Percentiles rank a stretch among this genome's conserved stretches.
Evolutionary conservation across 2,113 vertebrate species (phyloP).

Genomic region (Orthonyx spaldingii): DNA sequence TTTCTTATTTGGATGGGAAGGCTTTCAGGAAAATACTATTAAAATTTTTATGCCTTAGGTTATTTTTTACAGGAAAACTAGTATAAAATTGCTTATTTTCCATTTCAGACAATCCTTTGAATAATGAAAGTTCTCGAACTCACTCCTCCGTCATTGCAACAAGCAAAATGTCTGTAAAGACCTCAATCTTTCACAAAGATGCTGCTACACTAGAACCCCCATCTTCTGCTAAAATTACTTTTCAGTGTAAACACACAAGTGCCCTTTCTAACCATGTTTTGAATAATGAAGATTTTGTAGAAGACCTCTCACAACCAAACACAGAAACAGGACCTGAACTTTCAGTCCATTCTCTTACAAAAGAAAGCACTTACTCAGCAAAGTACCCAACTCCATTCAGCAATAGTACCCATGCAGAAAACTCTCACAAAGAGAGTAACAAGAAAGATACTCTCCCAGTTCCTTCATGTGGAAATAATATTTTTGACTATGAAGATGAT

Average conservation of each 20-base stretch:
- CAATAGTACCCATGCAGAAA: constrained; percentile 77
- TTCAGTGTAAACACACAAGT: constrained; percentile 90
- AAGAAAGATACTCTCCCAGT: constrained; percentile 78
- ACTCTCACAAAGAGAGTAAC: constrained; percentile 76
- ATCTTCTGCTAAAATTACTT: constrained; percentile 86
- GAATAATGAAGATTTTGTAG: constrained; percentile 82
- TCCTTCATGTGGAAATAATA: constrained; percentile 81
- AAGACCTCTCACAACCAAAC: constrained; percentile 84
- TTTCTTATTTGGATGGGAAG: neutral
- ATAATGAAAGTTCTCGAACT: constrained; percentile 88
- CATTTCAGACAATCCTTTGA: constrained; percentile 88
- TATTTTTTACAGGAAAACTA: neutral
- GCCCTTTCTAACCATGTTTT: constrained; percentile 83
- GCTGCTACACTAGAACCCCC: constrained; percentile 84
- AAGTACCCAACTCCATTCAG: constrained; percentile 86
- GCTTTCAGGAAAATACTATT: neutral
- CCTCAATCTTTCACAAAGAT: constrained; percentile 87
- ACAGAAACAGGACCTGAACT: constrained; percentile 81
- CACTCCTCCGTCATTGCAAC: constrained; percentile 88
- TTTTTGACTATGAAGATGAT: constrained; percentile 82
- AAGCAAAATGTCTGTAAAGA: constrained; percentile 87
- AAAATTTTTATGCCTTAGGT: neutral
- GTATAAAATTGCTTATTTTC: constrained; percentile 41
- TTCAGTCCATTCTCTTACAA: constrained; percentile 82
- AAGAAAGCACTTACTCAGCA: constrained; percentile 86